Percentiles rank a stretch among this genome's conserved stretches.
phyloP scores from a whole-genome alignment of 2,888 invertebrate species.

The Hermodice carunculata region DNA sequence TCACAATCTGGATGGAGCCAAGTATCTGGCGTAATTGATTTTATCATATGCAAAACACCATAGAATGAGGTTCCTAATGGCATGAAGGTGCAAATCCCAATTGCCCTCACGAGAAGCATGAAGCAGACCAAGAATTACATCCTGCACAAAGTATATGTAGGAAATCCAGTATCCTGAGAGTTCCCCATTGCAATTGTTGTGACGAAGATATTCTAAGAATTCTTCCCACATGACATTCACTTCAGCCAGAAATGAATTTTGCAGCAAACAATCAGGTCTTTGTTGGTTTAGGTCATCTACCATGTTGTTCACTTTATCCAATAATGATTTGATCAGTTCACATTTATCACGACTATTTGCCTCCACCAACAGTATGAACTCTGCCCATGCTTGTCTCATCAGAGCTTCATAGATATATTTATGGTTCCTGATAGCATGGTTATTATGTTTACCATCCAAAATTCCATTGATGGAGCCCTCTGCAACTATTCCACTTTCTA shows the following conservation, averaged over 20 bases:
- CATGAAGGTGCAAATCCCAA: slow-evolving; percentile 12
- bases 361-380: slow-evolving; percentile 12
- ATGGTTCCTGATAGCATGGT: slow-evolving; percentile 20
- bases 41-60: slow-evolving; percentile 28
- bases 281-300: slow-evolving; percentile 1
- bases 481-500: slow-evolving; percentile 38
- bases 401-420: slow-evolving; percentile 39
- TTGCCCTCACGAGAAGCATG: slow-evolving; percentile 20
- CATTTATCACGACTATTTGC: slow-evolving; percentile 17
- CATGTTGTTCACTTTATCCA: not conserved
- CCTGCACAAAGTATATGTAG: slow-evolving; percentile 16
- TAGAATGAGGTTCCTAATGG: slow-evolving; percentile 11
- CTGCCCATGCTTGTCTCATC: slow-evolving; percentile 29
- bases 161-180: slow-evolving; percentile 16
- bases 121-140: slow-evolving; percentile 21
- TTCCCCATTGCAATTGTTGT: slow-evolving; percentile 11
- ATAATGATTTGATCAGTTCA: not conserved
- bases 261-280: not conserved
- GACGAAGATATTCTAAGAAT: slow-evolving; percentile 13
- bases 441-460: slow-evolving; percentile 19
- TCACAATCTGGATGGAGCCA: too few species aligned
- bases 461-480: slow-evolving; percentile 34
- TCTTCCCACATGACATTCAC: slow-evolving; percentile 2
- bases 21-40: slow-evolving; percentile 22
- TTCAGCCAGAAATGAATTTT: slow-evolving; percentile 4